Evolutionary conservation across 2,888 invertebrate genomes (phyloP).

Genomic region (Nezara viridula): DNA sequence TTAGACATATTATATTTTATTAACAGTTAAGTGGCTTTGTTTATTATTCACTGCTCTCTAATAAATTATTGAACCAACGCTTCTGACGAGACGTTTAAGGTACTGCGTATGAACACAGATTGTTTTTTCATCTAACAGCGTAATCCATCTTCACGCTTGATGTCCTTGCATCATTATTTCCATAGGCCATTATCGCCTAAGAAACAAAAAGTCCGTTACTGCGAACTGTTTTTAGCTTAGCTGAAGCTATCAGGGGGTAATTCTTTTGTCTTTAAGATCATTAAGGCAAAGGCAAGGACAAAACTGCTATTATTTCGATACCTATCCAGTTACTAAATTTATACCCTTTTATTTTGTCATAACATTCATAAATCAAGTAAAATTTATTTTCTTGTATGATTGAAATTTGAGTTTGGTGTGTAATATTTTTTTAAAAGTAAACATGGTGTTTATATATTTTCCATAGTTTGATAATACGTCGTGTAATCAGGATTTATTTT

Average conservation of each 20-base stretch:
- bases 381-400: too few relatives aligned
- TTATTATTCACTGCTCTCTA: neutral
- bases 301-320: neutral
- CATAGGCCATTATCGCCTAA: neutral
- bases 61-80: neutral
- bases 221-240: neutral
- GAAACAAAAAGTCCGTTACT: neutral
- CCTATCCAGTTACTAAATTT: neutral
- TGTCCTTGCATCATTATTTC: neutral
- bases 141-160: neutral
- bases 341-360: neutral
- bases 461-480: too few relatives aligned
- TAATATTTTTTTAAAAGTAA: too few relatives aligned
- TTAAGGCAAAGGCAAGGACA: neutral
- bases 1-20: too few relatives aligned
- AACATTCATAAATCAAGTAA: too few relatives aligned
- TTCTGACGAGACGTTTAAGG: neutral
- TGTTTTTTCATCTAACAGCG: neutral
- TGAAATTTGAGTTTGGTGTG: too few relatives aligned
- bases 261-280: constrained; percentile 25
- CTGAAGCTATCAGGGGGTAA: neutral
- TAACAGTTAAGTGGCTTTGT: neutral
- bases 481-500: too few relatives aligned
- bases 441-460: too few relatives aligned
- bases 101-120: neutral